Evolutionary conservation across 1,140 invertebrate species (phyloP).

Genomic region (Orius laevigatus): DNA sequence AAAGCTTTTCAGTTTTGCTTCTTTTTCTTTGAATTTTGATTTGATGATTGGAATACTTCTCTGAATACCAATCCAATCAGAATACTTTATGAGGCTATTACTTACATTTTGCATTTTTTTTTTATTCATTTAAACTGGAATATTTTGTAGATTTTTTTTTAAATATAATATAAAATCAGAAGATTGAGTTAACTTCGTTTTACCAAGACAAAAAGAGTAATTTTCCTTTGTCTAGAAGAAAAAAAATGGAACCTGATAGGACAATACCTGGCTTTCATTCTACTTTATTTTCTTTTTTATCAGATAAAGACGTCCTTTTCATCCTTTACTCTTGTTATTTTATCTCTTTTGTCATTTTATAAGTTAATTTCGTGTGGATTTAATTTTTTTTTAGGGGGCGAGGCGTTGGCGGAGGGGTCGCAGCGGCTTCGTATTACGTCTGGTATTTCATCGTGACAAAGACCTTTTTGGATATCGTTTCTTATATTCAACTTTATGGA

Average conservation of each 20-base stretch:
- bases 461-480: constrained; percentile 18
- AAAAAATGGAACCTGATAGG: constrained; percentile 9
- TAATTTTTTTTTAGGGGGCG: constrained; percentile 17
- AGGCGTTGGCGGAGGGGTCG: constrained; percentile 19
- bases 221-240: neutral
- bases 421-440: constrained; percentile 19
- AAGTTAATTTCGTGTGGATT: neutral
- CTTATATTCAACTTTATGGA: constrained; percentile 14
- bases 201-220: neutral
- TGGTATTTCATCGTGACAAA: constrained; percentile 19
- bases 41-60: no score
- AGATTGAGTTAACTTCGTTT: no score
- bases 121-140: no score
- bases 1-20: no score
- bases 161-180: no score
- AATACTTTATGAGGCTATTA: no score
- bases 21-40: no score
- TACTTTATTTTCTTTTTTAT: neutral
- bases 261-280: no score
- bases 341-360: neutral
- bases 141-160: no score
- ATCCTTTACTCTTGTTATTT: constrained; percentile 7
- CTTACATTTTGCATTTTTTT: no score
- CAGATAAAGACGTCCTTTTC: constrained; percentile 7
- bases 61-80: no score